phyloP scores from a whole-genome alignment of 2,113 vertebrate species.

The Penelope pileata region DNA sequence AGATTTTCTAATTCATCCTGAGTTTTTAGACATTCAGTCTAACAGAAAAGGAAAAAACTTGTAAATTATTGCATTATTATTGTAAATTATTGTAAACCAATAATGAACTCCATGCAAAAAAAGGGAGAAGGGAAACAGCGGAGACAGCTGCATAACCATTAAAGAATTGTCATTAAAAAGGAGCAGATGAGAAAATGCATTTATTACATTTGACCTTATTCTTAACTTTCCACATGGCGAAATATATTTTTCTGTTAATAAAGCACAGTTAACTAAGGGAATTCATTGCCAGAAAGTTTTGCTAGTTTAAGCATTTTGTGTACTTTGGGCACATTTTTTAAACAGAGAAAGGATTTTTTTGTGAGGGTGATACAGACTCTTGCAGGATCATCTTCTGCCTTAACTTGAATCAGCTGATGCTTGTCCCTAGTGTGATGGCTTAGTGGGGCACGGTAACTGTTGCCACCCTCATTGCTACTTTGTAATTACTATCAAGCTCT shows the following conservation, averaged over 20 bases:
- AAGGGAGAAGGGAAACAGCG: neutral
- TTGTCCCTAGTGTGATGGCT: neutral
- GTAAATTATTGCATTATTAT: too few relatives aligned
- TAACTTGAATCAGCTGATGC: neutral
- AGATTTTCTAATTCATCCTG: neutral
- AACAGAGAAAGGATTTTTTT: neutral
- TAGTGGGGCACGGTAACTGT: neutral
- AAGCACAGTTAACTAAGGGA: neutral
- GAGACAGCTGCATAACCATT: neutral
- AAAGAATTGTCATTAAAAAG: neutral
- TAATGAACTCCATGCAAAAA: neutral
- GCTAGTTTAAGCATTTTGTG: neutral
- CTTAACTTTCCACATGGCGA: neutral
- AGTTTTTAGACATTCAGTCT: neutral
- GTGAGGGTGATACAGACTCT: neutral
- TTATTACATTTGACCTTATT: neutral
- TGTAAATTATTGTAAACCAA: neutral
- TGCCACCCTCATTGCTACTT: constrained; percentile 7
- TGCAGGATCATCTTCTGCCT: neutral
- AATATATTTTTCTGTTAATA: neutral
- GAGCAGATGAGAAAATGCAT: neutral
- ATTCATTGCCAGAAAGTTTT: neutral
- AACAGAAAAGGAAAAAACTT: neutral
- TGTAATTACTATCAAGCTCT: constrained; percentile 22
- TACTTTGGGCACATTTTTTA: neutral